Evolutionary conservation across 1,140 invertebrate genomes (phyloP).

Genomic region (Tribolium madens): DNA sequence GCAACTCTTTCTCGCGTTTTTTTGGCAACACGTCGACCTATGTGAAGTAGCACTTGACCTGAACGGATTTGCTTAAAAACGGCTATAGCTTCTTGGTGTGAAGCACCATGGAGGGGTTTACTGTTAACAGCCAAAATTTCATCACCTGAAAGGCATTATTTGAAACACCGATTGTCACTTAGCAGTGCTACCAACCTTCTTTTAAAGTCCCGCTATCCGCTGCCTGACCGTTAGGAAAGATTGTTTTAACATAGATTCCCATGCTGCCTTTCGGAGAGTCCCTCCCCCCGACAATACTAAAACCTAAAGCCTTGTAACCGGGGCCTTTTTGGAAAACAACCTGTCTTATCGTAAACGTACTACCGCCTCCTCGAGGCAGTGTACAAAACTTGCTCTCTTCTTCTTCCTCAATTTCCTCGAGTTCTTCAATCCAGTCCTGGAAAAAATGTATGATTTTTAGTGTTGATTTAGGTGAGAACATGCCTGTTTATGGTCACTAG

Average conservation of each 20-base stretch:
- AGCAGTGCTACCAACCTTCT: slow-evolving; percentile 76
- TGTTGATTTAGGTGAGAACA: slow-evolving; percentile 24
- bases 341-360: slow-evolving; percentile 66
- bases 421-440: slow-evolving; percentile 62
- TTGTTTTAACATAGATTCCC: slow-evolving; percentile 92
- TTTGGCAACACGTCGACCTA: slow-evolving; percentile 66
- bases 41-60: slow-evolving; percentile 87
- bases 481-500: slow-evolving; percentile 59
- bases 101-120: slow-evolving; percentile 85
- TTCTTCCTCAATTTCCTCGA: slow-evolving; percentile 63
- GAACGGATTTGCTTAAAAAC: slow-evolving; percentile 92
- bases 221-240: slow-evolving; percentile 88
- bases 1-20: slow-evolving; percentile 58
- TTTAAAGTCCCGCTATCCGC: slow-evolving; percentile 85
- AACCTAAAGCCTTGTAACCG: slow-evolving; percentile 87
- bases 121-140: slow-evolving; percentile 94
- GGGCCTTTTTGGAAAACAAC: slow-evolving; percentile 80
- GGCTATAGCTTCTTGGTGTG: slow-evolving; percentile 89
- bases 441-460: no score
- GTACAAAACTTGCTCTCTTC: slow-evolving; percentile 68
- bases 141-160: slow-evolving; percentile 74
- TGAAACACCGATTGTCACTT: slow-evolving; percentile 14
- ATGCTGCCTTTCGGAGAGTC: slow-evolving; percentile 91
- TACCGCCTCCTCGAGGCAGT: slow-evolving; percentile 65
- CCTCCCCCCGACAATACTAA: slow-evolving; percentile 91